Evolutionary conservation across 1,140 invertebrate genomes (phyloP).

Genomic region (Solenopsis invicta): DNA sequence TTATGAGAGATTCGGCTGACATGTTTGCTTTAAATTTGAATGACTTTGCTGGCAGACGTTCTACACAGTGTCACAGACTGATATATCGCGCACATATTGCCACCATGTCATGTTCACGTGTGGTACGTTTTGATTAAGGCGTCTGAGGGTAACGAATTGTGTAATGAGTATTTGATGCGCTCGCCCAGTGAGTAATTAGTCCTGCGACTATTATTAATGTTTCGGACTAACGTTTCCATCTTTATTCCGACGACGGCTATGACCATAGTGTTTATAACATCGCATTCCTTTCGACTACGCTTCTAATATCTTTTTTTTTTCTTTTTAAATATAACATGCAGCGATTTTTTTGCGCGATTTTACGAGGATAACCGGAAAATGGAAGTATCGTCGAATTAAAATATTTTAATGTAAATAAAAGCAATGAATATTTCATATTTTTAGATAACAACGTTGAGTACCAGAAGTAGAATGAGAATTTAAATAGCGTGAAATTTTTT

Average conservation of each 20-base stretch:
- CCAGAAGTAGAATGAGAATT: neutral
- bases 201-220: slow-evolving; percentile 69
- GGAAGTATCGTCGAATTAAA: neutral
- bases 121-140: slow-evolving; percentile 76
- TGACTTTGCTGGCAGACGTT: slow-evolving; percentile 14
- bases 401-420: neutral
- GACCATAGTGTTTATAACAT: slow-evolving; percentile 12
- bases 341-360: neutral
- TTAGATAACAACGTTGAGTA: neutral
- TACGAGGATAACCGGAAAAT: neutral
- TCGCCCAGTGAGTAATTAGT: slow-evolving; percentile 76
- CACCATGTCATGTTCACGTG: slow-evolving; percentile 51
- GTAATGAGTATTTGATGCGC: slow-evolving; percentile 79
- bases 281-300: slow-evolving; percentile 40
- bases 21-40: slow-evolving; percentile 38
- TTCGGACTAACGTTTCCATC: slow-evolving; percentile 72
- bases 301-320: slow-evolving; percentile 14
- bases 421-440: neutral
- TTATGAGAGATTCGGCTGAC: slow-evolving; percentile 31
- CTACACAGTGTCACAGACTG: slow-evolving; percentile 41
- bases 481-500: neutral
- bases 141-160: slow-evolving; percentile 79
- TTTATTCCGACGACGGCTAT: slow-evolving; percentile 46
- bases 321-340: too few species aligned
- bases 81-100: slow-evolving; percentile 52